Evolutionary conservation across 2,797 vertebrate genomes (phyloP).

Genomic region (Muscicapa comitata): DNA sequence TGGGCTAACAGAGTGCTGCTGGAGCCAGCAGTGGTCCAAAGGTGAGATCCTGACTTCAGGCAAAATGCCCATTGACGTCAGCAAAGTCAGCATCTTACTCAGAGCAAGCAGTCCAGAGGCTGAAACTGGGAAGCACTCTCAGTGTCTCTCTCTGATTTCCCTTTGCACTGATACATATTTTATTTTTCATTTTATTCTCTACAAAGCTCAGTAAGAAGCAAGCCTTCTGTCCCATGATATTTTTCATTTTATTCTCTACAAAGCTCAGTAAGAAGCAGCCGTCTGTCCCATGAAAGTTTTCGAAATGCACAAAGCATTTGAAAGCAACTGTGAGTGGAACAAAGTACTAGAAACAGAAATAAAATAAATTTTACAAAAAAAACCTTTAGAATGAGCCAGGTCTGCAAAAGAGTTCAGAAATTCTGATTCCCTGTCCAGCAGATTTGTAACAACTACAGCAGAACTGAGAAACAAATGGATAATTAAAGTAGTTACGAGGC

Average conservation of each 20-base stretch:
- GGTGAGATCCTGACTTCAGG: neutral
- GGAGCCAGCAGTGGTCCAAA: neutral
- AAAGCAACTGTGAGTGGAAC: neutral
- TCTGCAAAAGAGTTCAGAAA: neutral
- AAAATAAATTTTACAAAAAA: neutral
- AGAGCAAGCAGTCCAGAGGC: accelerated
- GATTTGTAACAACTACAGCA: neutral
- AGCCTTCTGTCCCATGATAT: neutral
- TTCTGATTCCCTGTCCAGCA: neutral
- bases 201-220: neutral
- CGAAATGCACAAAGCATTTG: neutral
- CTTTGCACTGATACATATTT: neutral
- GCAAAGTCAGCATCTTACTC: neutral
- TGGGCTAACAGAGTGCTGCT: neutral
- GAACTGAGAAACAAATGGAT: neutral
- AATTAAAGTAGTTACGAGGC: neutral
- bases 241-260: neutral
- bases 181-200: neutral
- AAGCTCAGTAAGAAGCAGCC: neutral
- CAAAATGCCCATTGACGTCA: neutral
- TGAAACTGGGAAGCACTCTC: neutral
- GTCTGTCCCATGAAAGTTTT: neutral
- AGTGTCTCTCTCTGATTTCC: neutral
- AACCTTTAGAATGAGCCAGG: neutral
- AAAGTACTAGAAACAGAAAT: neutral